Percentiles rank a stretch among this genome's conserved stretches.
phyloP scores from a whole-genome alignment of 1,140 invertebrate species.

The Caenorhabditis briggsae region DNA sequence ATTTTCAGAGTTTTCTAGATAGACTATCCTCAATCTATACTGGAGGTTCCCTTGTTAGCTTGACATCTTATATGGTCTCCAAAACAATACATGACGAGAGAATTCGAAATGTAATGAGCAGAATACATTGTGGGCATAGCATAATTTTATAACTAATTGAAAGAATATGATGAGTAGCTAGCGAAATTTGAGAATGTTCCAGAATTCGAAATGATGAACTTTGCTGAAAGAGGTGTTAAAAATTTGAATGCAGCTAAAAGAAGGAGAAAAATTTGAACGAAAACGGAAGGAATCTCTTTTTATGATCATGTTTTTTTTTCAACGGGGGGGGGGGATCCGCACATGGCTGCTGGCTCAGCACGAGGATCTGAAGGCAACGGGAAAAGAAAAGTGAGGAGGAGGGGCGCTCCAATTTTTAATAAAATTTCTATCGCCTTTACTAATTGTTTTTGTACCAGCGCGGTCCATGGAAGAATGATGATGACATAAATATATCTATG shows the following conservation, averaged over 20 bases:
- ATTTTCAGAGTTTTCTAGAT: too few relatives aligned
- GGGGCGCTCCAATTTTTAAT: constrained; percentile 48
- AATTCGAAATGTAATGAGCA: neutral
- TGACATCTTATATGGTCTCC: neutral
- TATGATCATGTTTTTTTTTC: constrained; percentile 23
- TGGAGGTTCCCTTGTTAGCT: neutral
- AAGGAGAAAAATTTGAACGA: neutral
- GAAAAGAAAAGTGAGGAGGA: neutral
- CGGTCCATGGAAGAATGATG: constrained; percentile 23
- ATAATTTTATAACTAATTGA: neutral
- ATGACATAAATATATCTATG: constrained; percentile 41
- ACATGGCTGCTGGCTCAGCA: constrained; percentile 3
- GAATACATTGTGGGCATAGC: neutral
- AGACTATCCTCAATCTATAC: too few relatives aligned
- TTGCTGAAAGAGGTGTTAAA: neutral
- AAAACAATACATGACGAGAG: constrained; percentile 5
- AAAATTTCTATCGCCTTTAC: constrained; percentile 36
- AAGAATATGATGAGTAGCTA: too few relatives aligned
- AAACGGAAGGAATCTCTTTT: neutral
- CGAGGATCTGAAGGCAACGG: neutral
- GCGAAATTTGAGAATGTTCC: too few relatives aligned
- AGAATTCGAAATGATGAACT: too few relatives aligned
- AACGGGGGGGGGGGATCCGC: neutral
- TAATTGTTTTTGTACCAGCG: constrained; percentile 39
- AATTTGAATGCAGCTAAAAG: neutral